Evolutionary conservation across 2,888 invertebrate genomes (phyloP), one percentile per base, ranked within the genome.

Genomic region (Brachypterus glaber): DNA sequence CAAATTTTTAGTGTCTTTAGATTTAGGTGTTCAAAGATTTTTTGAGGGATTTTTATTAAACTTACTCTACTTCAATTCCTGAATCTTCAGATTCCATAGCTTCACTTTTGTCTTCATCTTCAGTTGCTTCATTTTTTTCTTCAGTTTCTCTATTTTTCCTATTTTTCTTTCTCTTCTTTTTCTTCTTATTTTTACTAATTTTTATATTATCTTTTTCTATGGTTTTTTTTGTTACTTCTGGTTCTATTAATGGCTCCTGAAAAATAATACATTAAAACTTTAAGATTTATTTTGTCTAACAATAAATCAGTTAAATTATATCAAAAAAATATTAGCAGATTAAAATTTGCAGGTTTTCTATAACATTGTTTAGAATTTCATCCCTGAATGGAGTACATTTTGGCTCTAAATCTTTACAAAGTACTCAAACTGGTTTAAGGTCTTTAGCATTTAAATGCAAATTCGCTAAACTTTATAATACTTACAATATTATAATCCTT

Each of bases 51-150:
- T 7, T 7, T 9, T 21, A 7, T 21, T 7, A 7, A 34, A 57
- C 60, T 55, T 54, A 66, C 62, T 66, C 66, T 39, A 66, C 57
- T 49, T 64, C 63, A 13, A 63, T 58, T 38, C 60, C 58, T 31
- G 43, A 39, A 49, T 53, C 44, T 40, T 48, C 39, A 7, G 44
- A 34, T 9, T 33, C 32, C 13, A 41, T 46, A 24, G 33, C 14
- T 29, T 43, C 48, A 18, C 47, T 49, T 12, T 48, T 45, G 27
- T 55, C 51, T 67, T 72, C 70, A 63, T 67, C 52, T 65, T 69
- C n/a, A n/a, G n/a, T 47, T 64, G 69, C 46, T 55, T 69, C 54
- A 51, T 70, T 70, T 9, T 68, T 59, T 41, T 67, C 60, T 43
- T 70, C 66, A 15, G 57, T 44, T 41, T 44, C 44, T 46, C 30